Conservation (phyloP, 1,140 invertebrate genomes). For the Drosophila aff. region DNA sequence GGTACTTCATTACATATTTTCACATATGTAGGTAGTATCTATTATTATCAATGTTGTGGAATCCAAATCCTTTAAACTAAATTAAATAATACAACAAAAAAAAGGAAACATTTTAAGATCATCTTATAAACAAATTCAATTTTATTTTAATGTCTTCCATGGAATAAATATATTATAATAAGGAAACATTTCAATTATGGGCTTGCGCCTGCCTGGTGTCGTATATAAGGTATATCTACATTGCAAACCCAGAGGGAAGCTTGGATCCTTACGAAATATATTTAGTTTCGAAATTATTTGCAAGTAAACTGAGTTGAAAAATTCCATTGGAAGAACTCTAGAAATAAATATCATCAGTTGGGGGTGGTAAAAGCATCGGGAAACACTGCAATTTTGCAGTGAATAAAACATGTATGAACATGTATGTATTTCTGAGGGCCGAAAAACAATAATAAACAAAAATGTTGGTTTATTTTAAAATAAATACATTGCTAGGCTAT, state of each 20-base stretch:
- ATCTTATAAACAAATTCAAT: slow-evolving; percentile 9
- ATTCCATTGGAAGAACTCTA: neutral
- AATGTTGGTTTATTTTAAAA: slow-evolving; percentile 13
- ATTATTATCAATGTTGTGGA: neutral
- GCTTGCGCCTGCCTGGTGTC: neutral
- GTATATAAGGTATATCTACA: too few species aligned
- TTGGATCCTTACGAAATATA: neutral
- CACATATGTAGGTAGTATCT: neutral
- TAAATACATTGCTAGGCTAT: slow-evolving; percentile 28
- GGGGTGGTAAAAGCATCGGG: neutral
- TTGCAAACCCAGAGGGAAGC: neutral
- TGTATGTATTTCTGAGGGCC: neutral
- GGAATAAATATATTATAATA: neutral
- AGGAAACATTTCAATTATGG: neutral
- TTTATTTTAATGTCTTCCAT: slow-evolving; percentile 5
- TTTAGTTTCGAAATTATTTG: neutral
- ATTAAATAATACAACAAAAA: neutral
- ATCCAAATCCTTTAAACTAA: neutral
- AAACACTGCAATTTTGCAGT: neutral
- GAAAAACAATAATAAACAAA: slow-evolving; percentile 1
- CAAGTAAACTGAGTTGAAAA: neutral
- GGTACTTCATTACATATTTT: neutral
- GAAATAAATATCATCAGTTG: slow-evolving; percentile 5
- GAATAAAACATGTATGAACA: too few species aligned
- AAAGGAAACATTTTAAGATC: neutral